Percentiles rank a stretch among this genome's conserved stretches.
These are phyloP conservation scores for Poeciliopsis infans DNA, from an alignment of 2,797 vertebrate genomes.

Conservation along the genomic window DNA sequence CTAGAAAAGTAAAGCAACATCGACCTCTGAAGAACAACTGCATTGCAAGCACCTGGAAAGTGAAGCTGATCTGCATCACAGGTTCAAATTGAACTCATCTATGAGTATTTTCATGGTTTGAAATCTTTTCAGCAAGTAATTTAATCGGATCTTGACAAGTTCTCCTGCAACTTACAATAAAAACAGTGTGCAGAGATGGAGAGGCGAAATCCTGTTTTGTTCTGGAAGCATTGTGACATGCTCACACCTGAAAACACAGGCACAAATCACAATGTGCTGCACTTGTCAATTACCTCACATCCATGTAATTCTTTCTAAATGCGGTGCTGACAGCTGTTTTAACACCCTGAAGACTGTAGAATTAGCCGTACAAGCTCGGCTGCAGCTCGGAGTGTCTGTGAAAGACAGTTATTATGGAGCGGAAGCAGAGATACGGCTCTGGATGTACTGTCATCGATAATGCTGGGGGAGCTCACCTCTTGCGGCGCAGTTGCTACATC, in stretches of 20 bases:
- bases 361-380: constrained; percentile 43
- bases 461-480: constrained; percentile 12
- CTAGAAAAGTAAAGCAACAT: background rate
- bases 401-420: constrained; percentile 50
- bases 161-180: background rate
- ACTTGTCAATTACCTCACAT: constrained; percentile 46
- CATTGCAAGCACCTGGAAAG: background rate
- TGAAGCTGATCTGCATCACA: background rate
- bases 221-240: constrained; percentile 8
- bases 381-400: constrained; percentile 56
- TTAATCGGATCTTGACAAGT: background rate
- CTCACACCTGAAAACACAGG: constrained; percentile 29
- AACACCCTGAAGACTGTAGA: constrained; percentile 37
- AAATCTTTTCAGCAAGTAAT: background rate
- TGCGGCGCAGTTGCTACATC: constrained; percentile 21
- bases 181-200: background rate
- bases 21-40: background rate
- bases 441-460: constrained; percentile 49
- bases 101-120: background rate
- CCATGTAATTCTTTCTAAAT: constrained; percentile 46
- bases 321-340: constrained; percentile 53
- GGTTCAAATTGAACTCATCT: background rate
- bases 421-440: constrained; percentile 11
- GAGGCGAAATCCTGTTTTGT: background rate
- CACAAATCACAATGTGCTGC: constrained; percentile 8